Percentiles rank a stretch among this genome's conserved stretches.
phyloP scores from a whole-genome alignment of 1,140 invertebrate species.

The Arion vulgaris region DNA sequence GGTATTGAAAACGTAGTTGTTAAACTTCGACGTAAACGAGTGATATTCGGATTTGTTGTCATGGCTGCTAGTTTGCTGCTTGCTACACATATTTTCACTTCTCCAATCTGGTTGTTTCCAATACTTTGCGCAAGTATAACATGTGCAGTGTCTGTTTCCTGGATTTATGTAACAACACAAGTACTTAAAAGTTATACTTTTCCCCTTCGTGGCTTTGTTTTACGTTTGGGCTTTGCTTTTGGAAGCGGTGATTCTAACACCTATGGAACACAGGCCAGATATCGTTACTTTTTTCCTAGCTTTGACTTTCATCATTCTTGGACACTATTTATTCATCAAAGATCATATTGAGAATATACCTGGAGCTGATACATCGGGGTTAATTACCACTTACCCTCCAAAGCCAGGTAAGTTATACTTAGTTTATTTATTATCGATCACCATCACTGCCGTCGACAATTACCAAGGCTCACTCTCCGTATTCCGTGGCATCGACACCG shows the following conservation, averaged over 20 bases:
- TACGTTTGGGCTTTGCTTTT: constrained; percentile 29
- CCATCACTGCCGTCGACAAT: no score
- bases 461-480: no score
- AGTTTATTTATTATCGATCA: no score
- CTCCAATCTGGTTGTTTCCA: constrained; percentile 37
- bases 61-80: neutral
- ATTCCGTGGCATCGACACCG: no score
- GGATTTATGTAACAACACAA: constrained; percentile 37
- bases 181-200: constrained; percentile 37
- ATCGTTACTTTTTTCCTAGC: neutral
- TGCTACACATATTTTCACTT: constrained; percentile 26
- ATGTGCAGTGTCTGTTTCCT: constrained; percentile 36
- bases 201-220: constrained; percentile 19
- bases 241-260: constrained; percentile 24
- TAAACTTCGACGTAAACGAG: constrained; percentile 16
- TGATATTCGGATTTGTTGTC: neutral
- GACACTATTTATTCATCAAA: constrained; percentile 20
- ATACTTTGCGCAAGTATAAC: constrained; percentile 39
- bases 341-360: neutral
- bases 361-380: neutral
- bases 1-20: constrained; percentile 34
- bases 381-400: constrained; percentile 20
- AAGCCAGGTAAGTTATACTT: constrained; percentile 15
- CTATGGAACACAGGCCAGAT: neutral
- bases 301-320: neutral